Evolutionary conservation across 1,140 invertebrate genomes (phyloP), one percentile per base, ranked within the genome.

Genomic region (Eurosta solidaginis): DNA sequence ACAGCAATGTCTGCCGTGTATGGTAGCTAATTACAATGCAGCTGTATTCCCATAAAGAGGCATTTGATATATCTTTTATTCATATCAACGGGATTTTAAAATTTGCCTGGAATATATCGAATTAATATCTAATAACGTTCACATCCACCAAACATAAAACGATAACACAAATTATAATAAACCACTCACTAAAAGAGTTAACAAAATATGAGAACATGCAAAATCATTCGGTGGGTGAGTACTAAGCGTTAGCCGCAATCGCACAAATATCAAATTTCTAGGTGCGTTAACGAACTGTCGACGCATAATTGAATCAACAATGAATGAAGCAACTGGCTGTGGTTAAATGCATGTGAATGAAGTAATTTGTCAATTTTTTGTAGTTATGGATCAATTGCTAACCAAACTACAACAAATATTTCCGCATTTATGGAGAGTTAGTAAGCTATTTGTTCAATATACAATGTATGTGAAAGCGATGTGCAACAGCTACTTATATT

Each of bases 181-280:
- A 9, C 10, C 27, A 59, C 25, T 14, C 25, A 5, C 33, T 36
- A 29, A 2, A 17, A 17, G 27, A 2, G 14, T 33, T 59, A 59
- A 59, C 27, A 14, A 36, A n/a, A 59, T 29, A 36, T 59, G 54
- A 22, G n/a, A 14, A 33, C 17, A 33, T 33, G 54, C 33, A 17
- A 12, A 5, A 7, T 29, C 29, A 59, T 29, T 59, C 17, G 54
- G 17, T 3, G 29, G 33, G 27, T 59, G 54, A 59, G 54, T 59
- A 59, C 54, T 17, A 59, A 1, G 29, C 12, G 27, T 7, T 36
- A 76, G 74, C 74, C 49, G n/a, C 74, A 76, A 76, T 76, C 74
- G 74, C 74, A 76, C 74, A 76, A 50, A 45, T 76, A 76, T 76
- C 74, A 47, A 76, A 76, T 76, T 76, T 42, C 49, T 50, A 47